These are phyloP conservation scores for Caenorhabditis macrosperma DNA, from an alignment of 2,888 invertebrate species.

Conservation along the genomic window DNA sequence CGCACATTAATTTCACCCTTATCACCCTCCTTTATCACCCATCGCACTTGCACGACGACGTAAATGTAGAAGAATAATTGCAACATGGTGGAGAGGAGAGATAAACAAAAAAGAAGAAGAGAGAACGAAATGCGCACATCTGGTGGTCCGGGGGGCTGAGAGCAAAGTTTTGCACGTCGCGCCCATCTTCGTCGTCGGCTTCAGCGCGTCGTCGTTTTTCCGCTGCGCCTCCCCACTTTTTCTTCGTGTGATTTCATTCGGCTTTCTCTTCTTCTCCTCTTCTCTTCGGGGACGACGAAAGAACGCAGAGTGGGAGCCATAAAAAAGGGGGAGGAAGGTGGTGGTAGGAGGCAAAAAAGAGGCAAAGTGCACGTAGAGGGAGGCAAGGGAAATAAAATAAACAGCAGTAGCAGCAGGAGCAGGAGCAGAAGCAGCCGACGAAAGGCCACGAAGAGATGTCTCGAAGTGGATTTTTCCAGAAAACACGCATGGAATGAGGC, in stretches of 20 bases:
- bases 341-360: conserved; percentile 14
- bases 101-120: conserved; percentile 13
- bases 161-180: conserved; percentile 36
- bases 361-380: conserved; percentile 42
- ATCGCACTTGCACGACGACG: neutral
- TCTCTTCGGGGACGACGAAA: conserved; percentile 14
- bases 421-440: neutral
- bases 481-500: conserved; percentile 10
- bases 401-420: conserved; percentile 17
- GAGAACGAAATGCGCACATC: neutral
- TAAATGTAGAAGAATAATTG: conserved; percentile 10
- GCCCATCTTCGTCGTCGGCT: no score
- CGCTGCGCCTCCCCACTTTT: conserved; percentile 30
- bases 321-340: conserved; percentile 14
- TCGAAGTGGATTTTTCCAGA: neutral
- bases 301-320: conserved; percentile 30
- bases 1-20: conserved; percentile 20
- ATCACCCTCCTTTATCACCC: conserved; percentile 4
- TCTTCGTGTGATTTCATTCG: conserved; percentile 52
- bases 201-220: conserved; percentile 28
- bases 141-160: conserved; percentile 1
- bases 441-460: neutral
- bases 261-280: conserved; percentile 20
- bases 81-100: conserved; percentile 5
- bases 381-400: conserved; percentile 19